A percentile compares a stretch with the other conserved stretches of the same genome.
Conservation (phyloP, 2,797 vertebrate species). For the Buphagus erythrorhynchus region DNA sequence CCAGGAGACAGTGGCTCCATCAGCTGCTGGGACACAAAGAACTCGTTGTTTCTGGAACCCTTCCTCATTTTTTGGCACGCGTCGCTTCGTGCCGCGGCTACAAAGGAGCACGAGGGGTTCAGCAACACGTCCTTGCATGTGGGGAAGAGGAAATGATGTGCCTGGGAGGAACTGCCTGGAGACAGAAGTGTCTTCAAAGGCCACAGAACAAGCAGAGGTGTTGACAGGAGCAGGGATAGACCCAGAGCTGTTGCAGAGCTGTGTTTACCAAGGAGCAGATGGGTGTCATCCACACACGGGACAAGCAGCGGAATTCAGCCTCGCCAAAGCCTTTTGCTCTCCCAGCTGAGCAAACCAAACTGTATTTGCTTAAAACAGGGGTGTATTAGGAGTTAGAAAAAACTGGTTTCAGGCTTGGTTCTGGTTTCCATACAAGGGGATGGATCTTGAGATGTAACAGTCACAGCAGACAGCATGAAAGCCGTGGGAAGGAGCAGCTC, state of each 20-base stretch:
- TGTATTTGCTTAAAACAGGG: not conserved
- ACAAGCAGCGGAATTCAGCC: not conserved
- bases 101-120: not conserved
- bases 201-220: slow-evolving; percentile 6
- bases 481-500: not conserved
- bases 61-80: not conserved
- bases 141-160: not conserved
- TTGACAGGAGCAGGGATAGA: slow-evolving; percentile 1
- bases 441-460: not conserved
- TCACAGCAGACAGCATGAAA: not conserved
- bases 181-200: slow-evolving; percentile 5
- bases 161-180: slow-evolving; percentile 30
- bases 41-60: not conserved
- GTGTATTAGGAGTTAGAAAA: not conserved
- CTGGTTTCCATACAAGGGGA: not conserved
- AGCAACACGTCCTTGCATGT: not conserved
- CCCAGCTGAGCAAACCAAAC: slow-evolving; percentile 32
- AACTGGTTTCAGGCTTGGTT: not conserved
- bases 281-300: not conserved
- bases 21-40: slow-evolving; percentile 27
- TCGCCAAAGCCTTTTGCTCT: not conserved
- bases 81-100: not conserved
- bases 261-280: slow-evolving; percentile 16
- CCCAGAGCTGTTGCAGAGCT: not conserved
- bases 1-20: not conserved